Base-by-base conservation (phyloP, 35 echinoderm and acorn worm species). In the Amphiura filiformis region DNA sequence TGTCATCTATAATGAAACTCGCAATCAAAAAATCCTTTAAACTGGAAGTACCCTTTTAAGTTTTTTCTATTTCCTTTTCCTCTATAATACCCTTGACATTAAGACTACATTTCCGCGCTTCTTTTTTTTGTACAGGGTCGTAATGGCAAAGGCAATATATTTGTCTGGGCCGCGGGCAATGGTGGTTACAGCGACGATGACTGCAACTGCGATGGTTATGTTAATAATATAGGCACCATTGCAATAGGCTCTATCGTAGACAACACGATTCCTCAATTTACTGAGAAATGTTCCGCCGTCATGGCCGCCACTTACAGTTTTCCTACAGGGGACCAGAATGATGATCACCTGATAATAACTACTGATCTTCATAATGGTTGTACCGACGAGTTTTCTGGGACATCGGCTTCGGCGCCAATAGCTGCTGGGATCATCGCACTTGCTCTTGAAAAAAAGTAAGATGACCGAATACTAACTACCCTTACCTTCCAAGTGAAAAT, bases 101-200 rank as follows among this genome's bases (percentile, higher is more conserved):
- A n/a, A n/a, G n/a, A n/a, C n/a, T n/a, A n/a, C n/a, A n/a, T n/a
- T n/a, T n/a, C n/a, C n/a, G n/a, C n/a, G n/a, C n/a, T n/a, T n/a
- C n/a, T n/a, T n/a, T n/a, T n/a, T n/a, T n/a, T n/a, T n/a, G n/a
- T n/a, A n/a, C 79, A 98, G 96, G 96, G 96, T 90, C 96, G 96
- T n/a, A 86, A 92, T 76, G 96, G 96, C 3, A 94, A 92, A 79
- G 96, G 96, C 1, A 86, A 83, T 38, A 94, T 98, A 65, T 98
- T 92, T 86, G 90, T 94, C 39, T 98, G 96, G 96, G 96, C 96
- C 18, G 89, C 92, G 0, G 96, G 96, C n/a, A 98, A 98, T 40
- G 96, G 96, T 34, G 96, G 96, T 32, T 13, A 84, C 0, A 39
- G 87, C 0, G 87, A 92, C 31, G 96, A 98, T 39, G 91, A 98